Conservation (phyloP, 2,113 vertebrate species). For the Mormyrus iriodes region DNA sequence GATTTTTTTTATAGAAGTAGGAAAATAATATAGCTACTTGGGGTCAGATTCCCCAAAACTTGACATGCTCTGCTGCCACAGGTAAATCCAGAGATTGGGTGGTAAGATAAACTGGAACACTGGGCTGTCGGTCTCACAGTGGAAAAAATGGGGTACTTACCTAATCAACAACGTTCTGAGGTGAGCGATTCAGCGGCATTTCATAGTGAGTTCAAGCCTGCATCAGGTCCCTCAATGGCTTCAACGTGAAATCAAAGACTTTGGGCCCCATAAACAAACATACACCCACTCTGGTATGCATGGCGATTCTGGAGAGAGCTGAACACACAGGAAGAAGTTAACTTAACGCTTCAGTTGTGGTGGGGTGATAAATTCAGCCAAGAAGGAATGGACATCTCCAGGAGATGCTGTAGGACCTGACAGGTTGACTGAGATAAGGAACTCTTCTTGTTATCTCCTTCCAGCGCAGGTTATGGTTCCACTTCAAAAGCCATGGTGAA, state of each 20-base stretch:
- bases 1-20: background rate
- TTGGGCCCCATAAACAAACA: background rate
- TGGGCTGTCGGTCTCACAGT: background rate
- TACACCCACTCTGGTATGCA: background rate
- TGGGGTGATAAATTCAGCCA: background rate
- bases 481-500: constrained; percentile 33
- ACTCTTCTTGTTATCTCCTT: constrained; percentile 22
- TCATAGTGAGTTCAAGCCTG: background rate
- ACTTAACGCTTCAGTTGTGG: background rate
- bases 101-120: background rate
- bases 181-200: background rate
- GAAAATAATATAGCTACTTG: background rate
- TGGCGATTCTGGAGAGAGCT: background rate
- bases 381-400: constrained; percentile 4
- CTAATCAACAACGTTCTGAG: background rate
- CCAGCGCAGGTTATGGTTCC: constrained; percentile 23
- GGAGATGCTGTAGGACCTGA: constrained; percentile 16
- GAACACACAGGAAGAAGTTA: background rate
- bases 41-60: background rate
- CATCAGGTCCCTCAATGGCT: background rate
- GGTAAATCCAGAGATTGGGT: background rate
- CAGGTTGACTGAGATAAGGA: constrained; percentile 14
- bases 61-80: background rate
- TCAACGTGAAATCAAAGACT: background rate
- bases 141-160: background rate